Base-by-base conservation (phyloP, 2,797 vertebrate species). In the Tauraco hartlaubi region DNA sequence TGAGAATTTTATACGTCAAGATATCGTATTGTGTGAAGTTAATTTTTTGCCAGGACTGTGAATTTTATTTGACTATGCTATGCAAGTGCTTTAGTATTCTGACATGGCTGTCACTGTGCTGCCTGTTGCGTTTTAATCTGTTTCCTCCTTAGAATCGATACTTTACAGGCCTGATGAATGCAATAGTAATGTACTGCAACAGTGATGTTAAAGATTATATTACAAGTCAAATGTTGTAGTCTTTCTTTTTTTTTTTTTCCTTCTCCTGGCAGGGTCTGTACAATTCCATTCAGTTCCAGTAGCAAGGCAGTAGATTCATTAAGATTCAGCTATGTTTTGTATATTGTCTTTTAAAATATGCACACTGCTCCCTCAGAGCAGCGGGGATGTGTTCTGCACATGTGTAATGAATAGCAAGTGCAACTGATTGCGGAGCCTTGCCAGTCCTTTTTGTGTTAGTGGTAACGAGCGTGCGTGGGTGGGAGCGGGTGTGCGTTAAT, bases 241-340 rank as follows among this genome's bases (percentile, higher is more conserved):
- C 33, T 14, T 9, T 5, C 15, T 5, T 31, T 25, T 62, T 5
- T 33, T 20, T 20, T 11, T 25, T 19, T 54, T n/a, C 23, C 23
- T 9, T 28, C 17, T n/a, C 0, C 59, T 96, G 80, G 83, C 68
- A 82, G 46, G n/a, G 29, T 82, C 56, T 90, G 62, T 61, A 33
- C 51, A 9, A 39, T 91, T 59, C 67, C 52, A 51, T 90, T 96
- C 78, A 88, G 64, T 77, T 87, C 56, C 84, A 85, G 49, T 73
- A 76, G 95, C 58, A 72, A 77, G 92, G 91, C 81, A 75, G 68
- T 11, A 49, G 81, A 49, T 68, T 93, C 61, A 92, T 96, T 95
- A 83, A 55, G 68, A 94, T 94, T 80, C 95, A 90, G 89, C 89
- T 89, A 80, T 72, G 91, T 96, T 92, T 94, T 91, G 72, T 91